Base-by-base conservation (phyloP, 2,888 invertebrate genomes). In the Drosophila peninsularis region DNA sequence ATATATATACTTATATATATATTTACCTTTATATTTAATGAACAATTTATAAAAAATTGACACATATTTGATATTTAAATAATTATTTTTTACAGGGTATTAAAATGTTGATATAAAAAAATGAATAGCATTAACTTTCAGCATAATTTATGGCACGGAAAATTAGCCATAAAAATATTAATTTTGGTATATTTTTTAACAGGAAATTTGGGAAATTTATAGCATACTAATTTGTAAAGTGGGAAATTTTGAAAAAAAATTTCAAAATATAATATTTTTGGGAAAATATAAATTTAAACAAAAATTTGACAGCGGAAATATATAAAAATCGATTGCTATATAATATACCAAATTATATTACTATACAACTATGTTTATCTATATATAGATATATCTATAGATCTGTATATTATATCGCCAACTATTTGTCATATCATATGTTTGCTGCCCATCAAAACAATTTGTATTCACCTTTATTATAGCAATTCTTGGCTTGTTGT, bases 81-180 rank as follows among this genome's bases (percentile, higher is more conserved):
- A 13, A 47, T 13, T 17, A 47, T 47, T 47, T 47, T 47, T 47
- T 47, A 32, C 47, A 47, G 47, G 30, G 30, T 19, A 19, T 47
- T 13, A 11, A 13, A 13, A 17, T 11, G 11, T 30, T 47, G 2
- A n/a, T 45, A 27, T 3, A 13, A 19, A 41, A 2, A 21, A 5
- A 13, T 5, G 11, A 7, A 7, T 37, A 37, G 37, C n/a, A 37
- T 36, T 36, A n/a, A 37, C 3, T 39, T 39, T 39, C 17, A 39
- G 39, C 41, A 10, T 4, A 19, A 41, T 19, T 44, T 44, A 14
- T 4, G 24, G 14, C 24, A 27, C 24, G 44, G 24, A 5, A 24
- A 24, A 24, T 44, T 24, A 1, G 13, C 3, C n/a, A n/a, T 10
- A 4, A 42, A 3, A 42, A 42, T 14, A 5, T 3, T n/a, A 13